phyloP scores from a whole-genome alignment of 2,888 invertebrate species.

The Trissoscelio sp. region DNA sequence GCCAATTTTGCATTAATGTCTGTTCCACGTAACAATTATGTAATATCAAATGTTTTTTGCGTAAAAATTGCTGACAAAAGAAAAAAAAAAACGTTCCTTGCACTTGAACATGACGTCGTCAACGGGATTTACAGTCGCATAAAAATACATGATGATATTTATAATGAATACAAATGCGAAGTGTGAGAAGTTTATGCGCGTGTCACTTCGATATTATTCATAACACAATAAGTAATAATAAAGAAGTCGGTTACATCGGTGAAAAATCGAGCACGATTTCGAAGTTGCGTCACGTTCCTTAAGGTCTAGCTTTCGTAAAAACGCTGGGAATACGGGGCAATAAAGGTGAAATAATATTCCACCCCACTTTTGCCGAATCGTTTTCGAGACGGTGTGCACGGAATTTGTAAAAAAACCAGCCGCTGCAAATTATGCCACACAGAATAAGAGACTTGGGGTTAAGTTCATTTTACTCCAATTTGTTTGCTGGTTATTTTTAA shows the following conservation, averaged over 20 bases:
- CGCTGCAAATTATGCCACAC: background rate
- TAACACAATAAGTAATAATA: slow-evolving; percentile 44
- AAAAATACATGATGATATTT: slow-evolving; percentile 4
- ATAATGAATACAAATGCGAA: slow-evolving; percentile 16
- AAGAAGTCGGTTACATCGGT: slow-evolving; percentile 28
- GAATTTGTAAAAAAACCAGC: slow-evolving; percentile 17
- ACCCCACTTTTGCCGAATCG: slow-evolving; percentile 43
- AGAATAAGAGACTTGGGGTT: too few relatives aligned
- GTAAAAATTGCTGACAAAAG: too few relatives aligned
- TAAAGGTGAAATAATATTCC: slow-evolving; percentile 52
- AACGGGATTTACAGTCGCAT: background rate
- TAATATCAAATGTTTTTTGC: slow-evolving; percentile 5
- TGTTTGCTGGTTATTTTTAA: too few relatives aligned
- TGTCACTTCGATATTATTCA: slow-evolving; percentile 30
- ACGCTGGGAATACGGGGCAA: slow-evolving; percentile 40
- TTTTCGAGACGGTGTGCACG: slow-evolving; percentile 24
- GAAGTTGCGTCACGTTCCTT: slow-evolving; percentile 49
- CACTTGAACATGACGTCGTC: background rate
- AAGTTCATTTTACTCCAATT: too few relatives aligned
- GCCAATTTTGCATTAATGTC: slow-evolving; percentile 20
- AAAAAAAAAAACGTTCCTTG: too few relatives aligned
- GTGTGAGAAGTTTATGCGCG: background rate
- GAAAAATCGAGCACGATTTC: slow-evolving; percentile 26
- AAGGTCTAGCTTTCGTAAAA: slow-evolving; percentile 47
- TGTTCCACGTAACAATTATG: slow-evolving; percentile 8